Conservation (phyloP, 2,797 vertebrate species). For the Momotus momota region DNA sequence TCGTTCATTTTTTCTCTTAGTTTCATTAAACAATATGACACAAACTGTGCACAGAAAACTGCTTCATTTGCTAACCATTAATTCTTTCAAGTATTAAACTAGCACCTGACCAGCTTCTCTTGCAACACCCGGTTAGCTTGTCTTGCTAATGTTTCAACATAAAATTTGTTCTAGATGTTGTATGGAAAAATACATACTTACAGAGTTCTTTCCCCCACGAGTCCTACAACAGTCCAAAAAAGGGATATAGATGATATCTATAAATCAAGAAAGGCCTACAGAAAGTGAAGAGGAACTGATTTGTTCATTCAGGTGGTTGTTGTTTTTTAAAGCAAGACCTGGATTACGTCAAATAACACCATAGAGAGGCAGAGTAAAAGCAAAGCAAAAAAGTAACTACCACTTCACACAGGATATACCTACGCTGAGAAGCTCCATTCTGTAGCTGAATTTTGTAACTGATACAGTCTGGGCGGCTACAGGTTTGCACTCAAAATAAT, state of each 20-base stretch:
- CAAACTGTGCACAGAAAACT: neutral
- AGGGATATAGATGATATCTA: neutral
- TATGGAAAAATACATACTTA: neutral
- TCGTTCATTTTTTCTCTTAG: neutral
- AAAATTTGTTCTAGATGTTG: neutral
- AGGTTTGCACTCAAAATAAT: neutral
- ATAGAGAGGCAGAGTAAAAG: neutral
- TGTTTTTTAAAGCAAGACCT: neutral
- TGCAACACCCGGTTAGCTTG: neutral
- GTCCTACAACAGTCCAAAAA: neutral
- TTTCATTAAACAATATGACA: neutral
- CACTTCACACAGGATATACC: neutral
- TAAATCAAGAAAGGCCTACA: neutral
- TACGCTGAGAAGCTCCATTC: neutral
- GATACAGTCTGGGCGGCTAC: neutral
- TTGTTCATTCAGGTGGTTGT: neutral
- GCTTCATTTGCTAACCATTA: neutral
- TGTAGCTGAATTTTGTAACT: neutral
- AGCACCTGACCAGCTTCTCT: neutral
- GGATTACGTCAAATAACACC: neutral
- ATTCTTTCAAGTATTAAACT: neutral
- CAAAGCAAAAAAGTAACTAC: neutral
- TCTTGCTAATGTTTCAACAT: neutral
- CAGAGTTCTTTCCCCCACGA: neutral
- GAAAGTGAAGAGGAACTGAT: neutral